Conservation (phyloP, 2,113 vertebrate species). For the Nyctereutes procyonoides region DNA sequence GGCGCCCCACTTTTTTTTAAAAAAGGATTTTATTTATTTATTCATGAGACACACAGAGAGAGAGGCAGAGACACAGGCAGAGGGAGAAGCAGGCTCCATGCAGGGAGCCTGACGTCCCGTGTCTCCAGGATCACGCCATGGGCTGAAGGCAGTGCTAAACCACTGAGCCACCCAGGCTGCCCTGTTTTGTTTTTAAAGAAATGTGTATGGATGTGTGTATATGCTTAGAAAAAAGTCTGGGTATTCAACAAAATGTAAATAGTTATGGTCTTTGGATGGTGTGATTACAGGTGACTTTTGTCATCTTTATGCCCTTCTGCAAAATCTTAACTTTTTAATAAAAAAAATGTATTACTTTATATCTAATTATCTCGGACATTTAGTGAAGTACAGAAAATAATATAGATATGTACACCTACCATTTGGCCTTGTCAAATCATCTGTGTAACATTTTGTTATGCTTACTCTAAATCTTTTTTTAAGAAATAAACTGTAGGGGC, state of each 20-base stretch:
- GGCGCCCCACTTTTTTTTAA: no score
- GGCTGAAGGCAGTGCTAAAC: no score
- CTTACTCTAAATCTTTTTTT: background rate
- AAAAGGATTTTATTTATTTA: no score
- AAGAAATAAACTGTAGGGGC: background rate
- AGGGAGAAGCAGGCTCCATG: no score
- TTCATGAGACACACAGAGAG: no score
- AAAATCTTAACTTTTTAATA: background rate
- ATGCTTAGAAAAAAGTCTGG: background rate
- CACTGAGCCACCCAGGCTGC: no score
- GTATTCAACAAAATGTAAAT: background rate
- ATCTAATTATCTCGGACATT: slow-evolving; percentile 3
- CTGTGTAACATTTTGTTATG: background rate
- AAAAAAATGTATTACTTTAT: background rate
- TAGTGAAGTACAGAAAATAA: background rate
- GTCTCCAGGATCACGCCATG: no score
- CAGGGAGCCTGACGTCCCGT: no score
- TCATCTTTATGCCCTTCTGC: background rate
- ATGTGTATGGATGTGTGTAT: background rate
- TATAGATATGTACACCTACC: background rate
- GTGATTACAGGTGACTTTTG: background rate
- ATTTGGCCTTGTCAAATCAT: background rate
- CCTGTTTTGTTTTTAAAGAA: background rate
- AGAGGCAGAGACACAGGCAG: no score
- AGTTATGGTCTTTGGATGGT: background rate